Evolutionary conservation across 1,140 invertebrate genomes (phyloP), one percentile per base, ranked within the genome.

Genomic region (Drosophila sulfurigaster): DNA sequence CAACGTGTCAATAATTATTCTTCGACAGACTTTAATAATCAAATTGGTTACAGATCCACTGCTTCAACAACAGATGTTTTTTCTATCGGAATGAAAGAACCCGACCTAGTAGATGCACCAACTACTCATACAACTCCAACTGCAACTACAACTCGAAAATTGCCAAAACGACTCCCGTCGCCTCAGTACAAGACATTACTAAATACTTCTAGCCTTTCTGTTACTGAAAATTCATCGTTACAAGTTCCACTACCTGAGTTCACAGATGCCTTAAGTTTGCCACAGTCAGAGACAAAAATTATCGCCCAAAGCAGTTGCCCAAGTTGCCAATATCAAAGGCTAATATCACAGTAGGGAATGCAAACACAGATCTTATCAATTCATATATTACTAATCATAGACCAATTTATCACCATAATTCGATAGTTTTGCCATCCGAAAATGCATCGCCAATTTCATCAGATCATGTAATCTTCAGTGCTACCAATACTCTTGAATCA

Each of bases 91-190:
- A 52, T 63, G 5, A 60, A n/a, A 28, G 3, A 41, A 70, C 32
- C 35, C 11, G 35, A 56, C 10, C 38, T 49, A 35, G 20, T 45
- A 28, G 20, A 20, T 28, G 30, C 68, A 35, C 41, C 58, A 8
- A 35, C 45, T 7, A 38, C 35, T 48, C 28, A 38, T 41, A 28
- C 48, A 8, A 25, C 15, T 49, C 3, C 66, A 35, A 59, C 68
- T 32, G 10, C 60, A 32, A 64, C 81, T 10, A 80, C 78, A 66
- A 66, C 76, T 80, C 90, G 90, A 82, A 91, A 91, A 91, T 91
- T 91, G 81, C 90, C 90, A 79, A 91, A 91, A 71, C 75, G 71
- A 85, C 59, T 90, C 45, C 86, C 82, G 28, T 75, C 81, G 41
- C 81, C 82, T 13, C 72, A 79, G 46, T 74, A 57, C 15, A 85